These are phyloP conservation scores for Rhodinocichla rosea DNA, from an alignment of 2,113 vertebrate genomes.

Conservation along the genomic window DNA sequence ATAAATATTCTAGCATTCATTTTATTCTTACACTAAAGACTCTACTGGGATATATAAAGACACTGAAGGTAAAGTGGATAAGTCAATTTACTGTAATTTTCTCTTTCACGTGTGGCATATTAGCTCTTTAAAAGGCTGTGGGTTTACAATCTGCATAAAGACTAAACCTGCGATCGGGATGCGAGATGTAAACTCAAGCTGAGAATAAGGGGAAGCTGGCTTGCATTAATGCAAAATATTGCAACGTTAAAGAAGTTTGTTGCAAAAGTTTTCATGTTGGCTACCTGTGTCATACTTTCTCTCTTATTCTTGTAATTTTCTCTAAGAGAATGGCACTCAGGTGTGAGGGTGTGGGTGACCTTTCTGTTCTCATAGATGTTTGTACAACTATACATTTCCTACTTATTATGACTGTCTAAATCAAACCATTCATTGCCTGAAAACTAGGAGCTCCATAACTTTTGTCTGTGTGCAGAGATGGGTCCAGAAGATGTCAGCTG, in stretches of 20 bases:
- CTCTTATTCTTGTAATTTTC: background rate
- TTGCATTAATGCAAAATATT: background rate
- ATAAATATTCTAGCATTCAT: background rate
- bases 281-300: background rate
- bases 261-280: background rate
- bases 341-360: background rate
- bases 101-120: background rate
- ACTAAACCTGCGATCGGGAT: background rate
- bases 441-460: background rate
- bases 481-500: background rate
- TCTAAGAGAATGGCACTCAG: background rate
- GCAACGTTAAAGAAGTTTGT: background rate
- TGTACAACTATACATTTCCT: accelerated
- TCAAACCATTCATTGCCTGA: background rate
- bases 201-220: background rate
- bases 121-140: background rate
- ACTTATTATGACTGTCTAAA: background rate
- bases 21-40: background rate
- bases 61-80: background rate
- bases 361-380: background rate
- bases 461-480: background rate
- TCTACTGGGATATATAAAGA: background rate
- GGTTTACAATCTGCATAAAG: background rate
- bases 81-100: background rate
- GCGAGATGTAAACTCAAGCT: background rate